Evolutionary conservation across 2,797 vertebrate species (phyloP), one percentile per base, ranked within the genome.

Genomic region (Momotus momota): DNA sequence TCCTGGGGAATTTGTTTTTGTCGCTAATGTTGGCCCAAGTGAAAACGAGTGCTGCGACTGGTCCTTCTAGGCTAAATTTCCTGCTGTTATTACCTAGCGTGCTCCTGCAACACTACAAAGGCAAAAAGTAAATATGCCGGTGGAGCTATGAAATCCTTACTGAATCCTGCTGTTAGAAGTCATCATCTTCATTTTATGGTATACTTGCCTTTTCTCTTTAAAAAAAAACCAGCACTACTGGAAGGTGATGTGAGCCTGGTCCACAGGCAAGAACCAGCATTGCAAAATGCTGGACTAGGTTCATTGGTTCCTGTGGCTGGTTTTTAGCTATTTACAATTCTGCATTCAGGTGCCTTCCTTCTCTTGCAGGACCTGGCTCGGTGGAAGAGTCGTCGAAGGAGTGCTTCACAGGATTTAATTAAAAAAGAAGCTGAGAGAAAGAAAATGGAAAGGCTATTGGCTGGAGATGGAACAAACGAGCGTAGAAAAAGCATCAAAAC

Each of bases 391-490:
- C 98, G 99, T 5, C 98, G 99, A 97, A 98, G 99, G 97, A 99
- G 99, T 2, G 98, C 99, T 91, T 99, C 99, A 49, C 99, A 99
- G 94, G 99, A 99, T 95, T 97, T 99, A 90, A 99, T 99, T 91
- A 99, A 99, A 97, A 99, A 99, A 97, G 99, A 99, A 94, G 99
- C 99, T 74, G 99, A 99, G 97, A 99, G 99, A 95, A 99, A 99
- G 97, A 98, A 98, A 98, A 99, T 99, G 99, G 99, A 99, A 97
- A 98, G 95, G 74, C 61, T 99, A 74, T 91, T 99, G 97, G 97
- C 98, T 43, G 98, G 98, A 23, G 90, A 96, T 0, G 97, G 97
- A 38, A 71, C n/a, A 1, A 97, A 98, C 14, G 98, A 98, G 66
- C 98, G 99, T 87, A 99, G 99, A 94, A 99, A 98, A 98, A 99